Conservation (phyloP, 2,113 vertebrate species). For the Coregonus clupeaformis region DNA sequence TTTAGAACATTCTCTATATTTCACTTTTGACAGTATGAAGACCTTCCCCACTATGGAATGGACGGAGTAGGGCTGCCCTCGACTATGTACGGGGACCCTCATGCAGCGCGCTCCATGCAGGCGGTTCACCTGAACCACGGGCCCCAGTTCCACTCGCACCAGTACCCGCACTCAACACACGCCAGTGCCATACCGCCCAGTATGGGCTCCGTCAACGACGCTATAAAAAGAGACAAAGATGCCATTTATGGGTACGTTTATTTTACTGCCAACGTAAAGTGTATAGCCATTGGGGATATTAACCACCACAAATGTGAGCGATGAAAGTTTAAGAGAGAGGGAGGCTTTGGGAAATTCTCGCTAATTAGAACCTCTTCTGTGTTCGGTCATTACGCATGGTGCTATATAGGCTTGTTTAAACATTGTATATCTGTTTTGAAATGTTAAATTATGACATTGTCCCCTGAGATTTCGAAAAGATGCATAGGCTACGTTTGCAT, state of each 20-base stretch:
- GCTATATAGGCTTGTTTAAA: neutral
- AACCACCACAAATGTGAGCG: conserved; percentile 1
- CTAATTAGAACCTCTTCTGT: neutral
- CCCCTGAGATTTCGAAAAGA: neutral
- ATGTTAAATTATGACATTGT: neutral
- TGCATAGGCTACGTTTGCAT: no score
- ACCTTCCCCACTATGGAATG: conserved; percentile 89
- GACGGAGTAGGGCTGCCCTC: conserved; percentile 86
- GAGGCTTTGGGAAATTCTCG: neutral
- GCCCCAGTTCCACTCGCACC: conserved; percentile 83
- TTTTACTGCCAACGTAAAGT: conserved; percentile 39
- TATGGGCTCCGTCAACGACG: conserved; percentile 85
- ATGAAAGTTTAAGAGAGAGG: neutral
- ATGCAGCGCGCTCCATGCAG: conserved; percentile 86
- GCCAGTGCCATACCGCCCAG: conserved; percentile 80
- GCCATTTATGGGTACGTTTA: conserved; percentile 92
- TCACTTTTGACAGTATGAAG: conserved; percentile 85
- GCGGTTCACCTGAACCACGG: conserved; percentile 87
- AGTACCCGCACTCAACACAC: conserved; percentile 83
- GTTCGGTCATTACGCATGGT: no score
- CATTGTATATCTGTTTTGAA: neutral
- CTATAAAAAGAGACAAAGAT: conserved; percentile 93
- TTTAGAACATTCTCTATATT: neutral
- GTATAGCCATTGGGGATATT: neutral
- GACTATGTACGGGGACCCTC: conserved; percentile 87